phyloP scores from a whole-genome alignment of 2,113 vertebrate genomes.

The Sylvietta virens region DNA sequence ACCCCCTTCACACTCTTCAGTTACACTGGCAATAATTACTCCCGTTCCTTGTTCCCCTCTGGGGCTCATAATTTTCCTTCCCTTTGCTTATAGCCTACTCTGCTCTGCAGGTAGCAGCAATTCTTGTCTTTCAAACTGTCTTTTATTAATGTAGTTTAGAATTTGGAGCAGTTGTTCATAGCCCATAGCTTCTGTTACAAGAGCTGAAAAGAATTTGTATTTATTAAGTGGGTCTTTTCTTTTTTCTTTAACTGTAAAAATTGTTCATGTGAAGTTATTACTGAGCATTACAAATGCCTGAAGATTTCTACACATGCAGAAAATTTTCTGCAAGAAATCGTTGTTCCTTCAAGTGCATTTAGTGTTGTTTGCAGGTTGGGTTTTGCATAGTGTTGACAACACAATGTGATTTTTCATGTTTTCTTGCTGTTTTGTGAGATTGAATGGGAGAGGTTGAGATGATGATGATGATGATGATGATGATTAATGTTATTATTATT shows the following conservation, averaged over 20 bases:
- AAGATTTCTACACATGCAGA: not conserved
- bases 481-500: not conserved
- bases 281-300: not conserved
- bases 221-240: not conserved
- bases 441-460: not conserved
- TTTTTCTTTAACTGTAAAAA: not conserved
- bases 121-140: not conserved
- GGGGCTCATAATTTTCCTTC: not conserved
- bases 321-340: not conserved
- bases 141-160: not conserved
- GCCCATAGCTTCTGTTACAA: not conserved
- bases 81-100: not conserved
- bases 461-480: not conserved
- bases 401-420: not conserved
- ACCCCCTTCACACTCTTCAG: not conserved
- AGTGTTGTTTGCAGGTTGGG: not conserved
- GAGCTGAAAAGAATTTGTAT: not conserved
- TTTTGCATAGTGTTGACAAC: not conserved
- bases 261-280: not conserved
- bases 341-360: not conserved
- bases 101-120: not conserved
- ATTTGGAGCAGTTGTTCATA: not conserved
- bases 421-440: not conserved
- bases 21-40: not conserved
- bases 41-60: not conserved